Evolutionary conservation across 2,888 invertebrate genomes (phyloP), one percentile per base, ranked within the genome.

Genomic region (Scelioninae gen. 1): DNA sequence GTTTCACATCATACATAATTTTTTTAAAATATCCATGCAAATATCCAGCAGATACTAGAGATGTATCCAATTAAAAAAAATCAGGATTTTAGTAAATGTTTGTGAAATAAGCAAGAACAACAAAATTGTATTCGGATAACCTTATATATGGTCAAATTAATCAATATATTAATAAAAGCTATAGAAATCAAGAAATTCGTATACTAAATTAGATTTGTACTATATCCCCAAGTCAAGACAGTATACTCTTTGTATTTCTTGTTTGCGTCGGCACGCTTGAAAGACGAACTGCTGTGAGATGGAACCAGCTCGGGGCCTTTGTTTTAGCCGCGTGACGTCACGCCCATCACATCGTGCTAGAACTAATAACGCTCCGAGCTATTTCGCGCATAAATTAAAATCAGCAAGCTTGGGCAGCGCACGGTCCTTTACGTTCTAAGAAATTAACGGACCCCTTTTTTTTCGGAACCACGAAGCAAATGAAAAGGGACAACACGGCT

Each of bases 321-420:
- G 91, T 92, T 91, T 92, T 89, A 90, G 87, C 89, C 89, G 91
- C 90, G 89, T 90, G 90, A 91, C 91, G 90, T 91, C 90, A 90
- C 90, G 87, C 89, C 88, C 87, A 86, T 88, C 88, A 83, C 85
- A 86, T 81, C 86, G 83, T 83, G 87, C 89, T 88, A 88, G 86
- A 88, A 89, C 89, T 91, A 92, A 91, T 91, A 91, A 90, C 90
- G 90, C 90, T 88, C 84, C 77, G 85, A 87, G 89, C 86, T 82
- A 87, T 86, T 89, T 87, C 85, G 86, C 89, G 91, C 91, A 91
- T 91, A 92, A 91, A 92, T 92, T 92, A 91, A 89, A 89, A 89
- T 84, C 85, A 84, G 84, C 82, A 85, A 85, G 84, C 85, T 83
- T 82, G 81, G 69, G 83, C 68, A n/a, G n/a, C n/a, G n/a, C n/a